A percentile compares a stretch with the other conserved stretches of the same genome.
Evolutionary conservation across 2,797 vertebrate genomes (phyloP).

Genomic region (Galago senegalensis): DNA sequence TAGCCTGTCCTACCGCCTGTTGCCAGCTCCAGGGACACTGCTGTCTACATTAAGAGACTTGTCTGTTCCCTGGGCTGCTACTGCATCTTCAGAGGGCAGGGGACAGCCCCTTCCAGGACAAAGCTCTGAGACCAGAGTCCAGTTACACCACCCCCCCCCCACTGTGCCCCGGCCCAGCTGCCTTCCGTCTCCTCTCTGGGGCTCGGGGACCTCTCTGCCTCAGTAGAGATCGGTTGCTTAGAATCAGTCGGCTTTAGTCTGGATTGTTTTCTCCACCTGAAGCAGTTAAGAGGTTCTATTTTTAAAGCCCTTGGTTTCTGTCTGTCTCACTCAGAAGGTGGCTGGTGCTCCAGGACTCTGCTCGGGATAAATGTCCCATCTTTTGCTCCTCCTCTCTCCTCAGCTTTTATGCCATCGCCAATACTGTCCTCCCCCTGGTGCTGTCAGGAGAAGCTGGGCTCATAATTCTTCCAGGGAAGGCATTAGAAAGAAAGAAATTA

Average conservation of each 20-base stretch:
- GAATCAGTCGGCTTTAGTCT: background rate
- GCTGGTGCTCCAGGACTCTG: constrained; percentile 83
- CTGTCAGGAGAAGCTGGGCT: constrained; percentile 83
- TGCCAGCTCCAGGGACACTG: background rate
- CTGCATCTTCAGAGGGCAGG: background rate
- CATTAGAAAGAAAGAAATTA: constrained; percentile 87
- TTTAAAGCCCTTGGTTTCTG: constrained; percentile 75
- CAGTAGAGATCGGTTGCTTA: background rate
- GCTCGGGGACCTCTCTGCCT: background rate
- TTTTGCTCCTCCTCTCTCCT: constrained; percentile 76
- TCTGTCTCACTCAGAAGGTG: constrained; percentile 77
- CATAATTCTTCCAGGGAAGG: constrained; percentile 86
- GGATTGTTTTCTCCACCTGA: constrained; percentile 30
- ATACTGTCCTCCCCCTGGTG: constrained; percentile 85
- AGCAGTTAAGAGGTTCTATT: constrained; percentile 72
- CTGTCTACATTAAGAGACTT: background rate
- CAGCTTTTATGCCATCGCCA: constrained; percentile 87
- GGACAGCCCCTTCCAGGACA: background rate
- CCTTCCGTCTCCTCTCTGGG: background rate
- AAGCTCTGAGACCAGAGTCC: background rate
- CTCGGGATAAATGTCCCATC: constrained; percentile 86
- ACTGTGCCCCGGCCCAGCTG: background rate
- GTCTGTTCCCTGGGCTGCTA: background rate
- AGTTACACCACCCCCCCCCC: accelerated
- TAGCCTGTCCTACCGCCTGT: background rate